Percentiles rank a stretch among this genome's conserved stretches.
These are phyloP conservation scores for Lutjanus argentimaculatus DNA, from an alignment of 2,797 vertebrate genomes.

Conservation along the genomic window DNA sequence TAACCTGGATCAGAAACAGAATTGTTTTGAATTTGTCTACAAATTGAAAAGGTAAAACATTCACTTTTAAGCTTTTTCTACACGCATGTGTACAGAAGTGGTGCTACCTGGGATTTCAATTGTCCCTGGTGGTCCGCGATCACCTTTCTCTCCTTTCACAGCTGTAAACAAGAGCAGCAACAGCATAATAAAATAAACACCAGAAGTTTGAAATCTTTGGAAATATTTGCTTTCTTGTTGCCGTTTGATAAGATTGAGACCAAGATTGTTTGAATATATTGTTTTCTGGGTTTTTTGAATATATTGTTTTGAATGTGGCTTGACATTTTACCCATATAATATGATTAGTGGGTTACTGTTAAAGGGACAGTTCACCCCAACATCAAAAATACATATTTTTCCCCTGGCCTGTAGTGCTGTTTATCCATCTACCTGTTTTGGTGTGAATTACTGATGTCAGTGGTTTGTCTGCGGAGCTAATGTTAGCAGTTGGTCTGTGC, in stretches of 20 bases:
- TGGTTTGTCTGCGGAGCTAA: too few species aligned
- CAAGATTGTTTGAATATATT: too few species aligned
- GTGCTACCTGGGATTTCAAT: slow-evolving; percentile 88
- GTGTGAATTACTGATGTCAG: background rate
- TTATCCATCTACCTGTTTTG: too few species aligned
- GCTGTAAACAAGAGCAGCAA: slow-evolving; percentile 43
- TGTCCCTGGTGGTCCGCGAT: slow-evolving; percentile 81
- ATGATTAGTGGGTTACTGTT: too few species aligned
- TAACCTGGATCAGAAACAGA: slow-evolving; percentile 65
- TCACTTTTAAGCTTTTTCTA: background rate
- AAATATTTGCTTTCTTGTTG: background rate
- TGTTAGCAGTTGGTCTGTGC: too few species aligned
- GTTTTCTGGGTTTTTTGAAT: too few species aligned
- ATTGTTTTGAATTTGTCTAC: background rate
- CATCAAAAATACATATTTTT: too few species aligned
- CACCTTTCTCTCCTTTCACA: slow-evolving; percentile 92
- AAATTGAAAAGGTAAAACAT: background rate
- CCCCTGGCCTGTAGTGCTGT: too few species aligned
- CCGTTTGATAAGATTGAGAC: too few species aligned
- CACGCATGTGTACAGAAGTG: background rate
- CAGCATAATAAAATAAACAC: background rate
- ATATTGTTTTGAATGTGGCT: too few species aligned
- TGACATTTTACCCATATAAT: too few species aligned
- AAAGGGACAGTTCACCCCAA: too few species aligned
- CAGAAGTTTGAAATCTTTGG: background rate